Evolutionary conservation across 2,797 vertebrate species (phyloP).

Genomic region (Tokudaia tokunoshimensis): DNA sequence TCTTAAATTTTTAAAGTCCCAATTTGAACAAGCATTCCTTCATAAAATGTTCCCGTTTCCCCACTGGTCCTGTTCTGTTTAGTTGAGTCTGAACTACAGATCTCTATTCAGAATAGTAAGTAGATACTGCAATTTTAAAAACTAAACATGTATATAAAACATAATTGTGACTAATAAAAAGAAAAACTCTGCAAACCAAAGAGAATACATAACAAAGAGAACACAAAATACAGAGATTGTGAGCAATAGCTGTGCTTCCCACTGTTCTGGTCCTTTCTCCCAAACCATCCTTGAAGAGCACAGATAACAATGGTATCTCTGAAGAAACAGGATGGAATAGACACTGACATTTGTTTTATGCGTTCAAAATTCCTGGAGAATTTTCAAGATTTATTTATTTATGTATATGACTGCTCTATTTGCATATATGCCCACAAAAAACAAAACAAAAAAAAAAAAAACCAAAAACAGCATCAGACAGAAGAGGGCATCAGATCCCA

Average conservation of each 20-base stretch:
- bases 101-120: not conserved
- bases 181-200: not conserved
- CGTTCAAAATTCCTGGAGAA: not conserved
- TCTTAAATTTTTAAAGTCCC: not conserved
- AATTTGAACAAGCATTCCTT: not conserved
- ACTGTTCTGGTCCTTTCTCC: not conserved
- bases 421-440: not conserved
- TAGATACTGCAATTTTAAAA: not conserved
- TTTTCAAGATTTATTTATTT: not conserved
- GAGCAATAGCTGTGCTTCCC: not conserved
- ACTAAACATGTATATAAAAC: not conserved
- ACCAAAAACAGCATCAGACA: not conserved
- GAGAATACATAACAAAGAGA: not conserved
- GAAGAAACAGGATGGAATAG: not conserved
- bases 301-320: not conserved
- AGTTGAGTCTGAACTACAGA: conserved; percentile 26
- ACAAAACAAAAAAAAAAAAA: no score
- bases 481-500: not conserved
- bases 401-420: not conserved
- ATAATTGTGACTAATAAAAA: not conserved
- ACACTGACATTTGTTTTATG: not conserved
- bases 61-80: not conserved
- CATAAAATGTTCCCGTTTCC: conserved; percentile 22
- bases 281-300: not conserved
- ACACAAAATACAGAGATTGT: not conserved